Percentiles rank a stretch among this genome's conserved stretches.
Conservation (phyloP, 2,797 vertebrate species). For the Darevskia nairensis region DNA sequence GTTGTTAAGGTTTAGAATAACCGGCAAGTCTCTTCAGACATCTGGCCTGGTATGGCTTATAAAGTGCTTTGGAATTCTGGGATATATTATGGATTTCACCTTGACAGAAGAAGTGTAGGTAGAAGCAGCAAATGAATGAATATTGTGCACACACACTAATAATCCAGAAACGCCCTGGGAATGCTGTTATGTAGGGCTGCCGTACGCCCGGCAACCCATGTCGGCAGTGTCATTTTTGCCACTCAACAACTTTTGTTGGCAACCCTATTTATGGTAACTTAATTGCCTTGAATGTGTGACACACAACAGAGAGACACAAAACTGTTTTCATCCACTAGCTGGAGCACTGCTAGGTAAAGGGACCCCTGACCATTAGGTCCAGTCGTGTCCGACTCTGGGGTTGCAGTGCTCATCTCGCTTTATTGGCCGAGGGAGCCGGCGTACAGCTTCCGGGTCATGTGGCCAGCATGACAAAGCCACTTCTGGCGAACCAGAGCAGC, state of each 20-base stretch:
- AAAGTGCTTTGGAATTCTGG: constrained; percentile 1
- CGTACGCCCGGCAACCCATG: too few species aligned
- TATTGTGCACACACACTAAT: neutral
- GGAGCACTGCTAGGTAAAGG: neutral
- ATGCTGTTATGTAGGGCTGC: neutral
- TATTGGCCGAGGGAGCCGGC: too few species aligned
- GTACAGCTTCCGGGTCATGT: too few species aligned
- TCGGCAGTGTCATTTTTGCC: too few species aligned
- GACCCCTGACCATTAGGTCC: too few species aligned
- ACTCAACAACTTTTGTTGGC: too few species aligned
- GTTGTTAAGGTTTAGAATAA: neutral
- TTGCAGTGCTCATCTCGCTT: too few species aligned
- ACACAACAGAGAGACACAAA: neutral
- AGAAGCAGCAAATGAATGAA: neutral
- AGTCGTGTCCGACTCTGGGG: too few species aligned
- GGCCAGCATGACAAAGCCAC: too few species aligned
- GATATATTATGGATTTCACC: neutral
- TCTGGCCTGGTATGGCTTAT: neutral
- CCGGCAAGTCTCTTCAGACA: neutral
- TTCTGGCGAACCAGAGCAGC: too few species aligned
- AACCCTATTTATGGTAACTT: neutral
- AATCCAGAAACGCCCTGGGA: neutral
- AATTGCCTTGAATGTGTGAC: neutral
- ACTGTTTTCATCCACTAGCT: neutral
- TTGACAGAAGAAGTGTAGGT: neutral